Conservation (phyloP, 2,113 vertebrate genomes). For the Calidris pygmaea region DNA sequence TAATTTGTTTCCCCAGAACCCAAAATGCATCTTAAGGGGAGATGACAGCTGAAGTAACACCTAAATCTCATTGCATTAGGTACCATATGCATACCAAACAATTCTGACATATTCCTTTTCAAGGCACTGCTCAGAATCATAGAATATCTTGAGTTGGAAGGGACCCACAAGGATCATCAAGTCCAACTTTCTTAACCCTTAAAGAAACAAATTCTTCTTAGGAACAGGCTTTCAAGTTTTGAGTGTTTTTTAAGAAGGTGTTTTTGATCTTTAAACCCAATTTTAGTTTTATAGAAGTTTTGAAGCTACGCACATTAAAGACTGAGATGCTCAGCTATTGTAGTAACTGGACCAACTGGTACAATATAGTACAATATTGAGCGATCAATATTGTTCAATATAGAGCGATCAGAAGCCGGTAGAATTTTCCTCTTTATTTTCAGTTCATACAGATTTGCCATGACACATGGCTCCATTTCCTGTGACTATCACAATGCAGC, state of each 20-base stretch:
- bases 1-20: background rate
- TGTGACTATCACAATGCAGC: background rate
- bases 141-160: background rate
- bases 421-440: background rate
- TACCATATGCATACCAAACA: background rate
- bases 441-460: background rate
- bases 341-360: background rate
- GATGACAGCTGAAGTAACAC: background rate
- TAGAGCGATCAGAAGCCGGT: background rate
- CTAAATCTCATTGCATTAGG: background rate
- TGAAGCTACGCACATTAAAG: background rate
- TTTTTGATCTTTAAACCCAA: background rate
- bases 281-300: background rate
- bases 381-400: no score
- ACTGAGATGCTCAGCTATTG: background rate
- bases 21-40: background rate
- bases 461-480: background rate
- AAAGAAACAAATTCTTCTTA: background rate
- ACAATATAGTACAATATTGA: no score
- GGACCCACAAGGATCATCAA: accelerated
- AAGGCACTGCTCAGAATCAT: background rate
- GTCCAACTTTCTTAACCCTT: background rate
- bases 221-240: background rate
- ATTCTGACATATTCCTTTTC: background rate
- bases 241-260: background rate